phyloP scores from a whole-genome alignment of 1,140 invertebrate genomes.

The Drosophila chauvacae region DNA sequence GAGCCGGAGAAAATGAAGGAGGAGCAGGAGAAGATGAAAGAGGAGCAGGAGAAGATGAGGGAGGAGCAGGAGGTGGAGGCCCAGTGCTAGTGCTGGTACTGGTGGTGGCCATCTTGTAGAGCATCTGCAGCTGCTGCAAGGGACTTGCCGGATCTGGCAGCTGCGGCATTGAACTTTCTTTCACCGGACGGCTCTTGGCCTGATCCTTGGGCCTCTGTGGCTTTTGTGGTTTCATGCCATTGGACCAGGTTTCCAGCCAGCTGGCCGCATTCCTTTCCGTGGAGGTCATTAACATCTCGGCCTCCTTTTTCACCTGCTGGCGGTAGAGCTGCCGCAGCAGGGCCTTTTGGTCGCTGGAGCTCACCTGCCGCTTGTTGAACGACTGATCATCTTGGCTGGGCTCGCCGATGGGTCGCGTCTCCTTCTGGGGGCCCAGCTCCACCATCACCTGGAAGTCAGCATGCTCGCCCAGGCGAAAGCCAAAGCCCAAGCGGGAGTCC shows the following conservation, averaged over 20 bases:
- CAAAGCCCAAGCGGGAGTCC: constrained; percentile 91
- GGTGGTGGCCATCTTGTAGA: constrained; percentile 76
- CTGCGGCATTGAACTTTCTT: constrained; percentile 22
- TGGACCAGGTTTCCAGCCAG: constrained; percentile 79
- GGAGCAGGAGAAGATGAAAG: background rate
- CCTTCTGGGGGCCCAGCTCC: constrained; percentile 90
- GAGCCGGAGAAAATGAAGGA: background rate
- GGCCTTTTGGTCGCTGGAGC: constrained; percentile 48
- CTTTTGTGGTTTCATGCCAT: constrained; percentile 69
- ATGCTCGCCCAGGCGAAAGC: constrained; percentile 91
- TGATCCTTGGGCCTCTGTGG: constrained; percentile 27
- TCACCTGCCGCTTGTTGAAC: constrained; percentile 81
- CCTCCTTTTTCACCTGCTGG: constrained; percentile 51
- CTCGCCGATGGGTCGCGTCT: constrained; percentile 87
- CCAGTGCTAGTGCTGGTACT: background rate
- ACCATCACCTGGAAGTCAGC: constrained; percentile 92
- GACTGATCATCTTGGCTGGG: constrained; percentile 59
- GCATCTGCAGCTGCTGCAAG: constrained; percentile 73
- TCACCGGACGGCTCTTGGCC: background rate
- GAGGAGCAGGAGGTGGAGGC: constrained; percentile 1
- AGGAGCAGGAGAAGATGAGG: too few species aligned
- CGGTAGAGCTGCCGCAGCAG: constrained; percentile 44
- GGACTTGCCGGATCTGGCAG: constrained; percentile 42
- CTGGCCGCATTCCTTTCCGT: constrained; percentile 67
- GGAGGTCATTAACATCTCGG: constrained; percentile 46